Conservation (phyloP, 2,113 vertebrate genomes). For the Prunella himalayana region DNA sequence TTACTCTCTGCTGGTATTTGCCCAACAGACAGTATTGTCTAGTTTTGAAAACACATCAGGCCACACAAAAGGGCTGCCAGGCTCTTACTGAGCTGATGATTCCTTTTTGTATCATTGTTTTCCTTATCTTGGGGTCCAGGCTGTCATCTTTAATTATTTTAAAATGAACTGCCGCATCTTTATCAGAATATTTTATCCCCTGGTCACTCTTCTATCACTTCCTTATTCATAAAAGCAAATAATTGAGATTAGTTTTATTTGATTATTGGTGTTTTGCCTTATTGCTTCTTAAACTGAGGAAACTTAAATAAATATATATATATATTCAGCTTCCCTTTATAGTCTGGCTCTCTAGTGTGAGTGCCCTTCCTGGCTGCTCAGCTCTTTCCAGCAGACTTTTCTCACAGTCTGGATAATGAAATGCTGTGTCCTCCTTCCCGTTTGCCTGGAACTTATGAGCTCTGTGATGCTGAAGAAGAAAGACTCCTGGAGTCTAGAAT, state of each 20-base stretch:
- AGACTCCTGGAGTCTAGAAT: background rate
- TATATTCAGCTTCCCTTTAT: background rate
- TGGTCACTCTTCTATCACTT: background rate
- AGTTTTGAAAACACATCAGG: slow-evolving; percentile 4
- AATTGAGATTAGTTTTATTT: background rate
- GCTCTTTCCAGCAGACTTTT: background rate
- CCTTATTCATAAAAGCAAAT: background rate
- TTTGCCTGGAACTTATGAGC: background rate
- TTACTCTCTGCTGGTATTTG: background rate
- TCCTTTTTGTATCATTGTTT: background rate
- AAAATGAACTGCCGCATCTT: background rate
- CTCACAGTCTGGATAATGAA: background rate
- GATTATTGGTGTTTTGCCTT: background rate
- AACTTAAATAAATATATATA: background rate
- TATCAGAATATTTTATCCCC: slow-evolving; percentile 9
- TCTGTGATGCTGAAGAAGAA: background rate
- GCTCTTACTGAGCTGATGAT: background rate
- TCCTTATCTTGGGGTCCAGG: slow-evolving; percentile 27
- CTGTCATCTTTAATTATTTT: slow-evolving; percentile 29
- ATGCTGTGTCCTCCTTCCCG: fast-evolving
- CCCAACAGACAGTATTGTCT: background rate
- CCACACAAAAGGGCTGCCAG: slow-evolving; percentile 14
- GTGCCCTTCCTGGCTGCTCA: background rate
- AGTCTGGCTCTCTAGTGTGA: background rate
- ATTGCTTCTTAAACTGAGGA: background rate